Evolutionary conservation across 2,888 invertebrate species (phyloP).

Genomic region (Nudaria mundana): DNA sequence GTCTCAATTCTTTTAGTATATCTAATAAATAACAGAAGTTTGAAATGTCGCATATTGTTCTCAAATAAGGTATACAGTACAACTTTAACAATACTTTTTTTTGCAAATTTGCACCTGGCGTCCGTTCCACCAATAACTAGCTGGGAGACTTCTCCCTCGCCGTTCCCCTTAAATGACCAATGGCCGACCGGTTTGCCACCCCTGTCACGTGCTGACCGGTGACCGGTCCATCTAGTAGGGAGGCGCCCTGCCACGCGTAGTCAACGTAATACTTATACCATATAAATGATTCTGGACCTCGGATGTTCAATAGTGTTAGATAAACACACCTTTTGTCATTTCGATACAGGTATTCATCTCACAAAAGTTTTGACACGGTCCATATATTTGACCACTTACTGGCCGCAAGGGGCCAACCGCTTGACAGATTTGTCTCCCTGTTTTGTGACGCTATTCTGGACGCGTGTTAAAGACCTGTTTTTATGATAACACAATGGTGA

Average conservation of each 20-base stretch:
- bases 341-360: conserved; percentile 58
- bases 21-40: no score
- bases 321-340: conserved; percentile 64
- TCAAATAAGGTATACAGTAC: no score
- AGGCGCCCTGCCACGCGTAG: conserved; percentile 39
- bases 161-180: conserved; percentile 61
- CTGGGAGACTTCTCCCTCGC: conserved; percentile 19
- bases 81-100: no score
- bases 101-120: conserved; percentile 58
- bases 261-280: conserved; percentile 46
- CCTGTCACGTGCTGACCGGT: conserved; percentile 58
- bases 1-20: no score
- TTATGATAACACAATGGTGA: conserved; percentile 45
- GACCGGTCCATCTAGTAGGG: conserved; percentile 44
- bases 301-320: conserved; percentile 66
- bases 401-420: conserved; percentile 50
- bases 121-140: conserved; percentile 49
- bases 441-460: conserved; percentile 51
- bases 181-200: conserved; percentile 63
- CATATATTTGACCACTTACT: conserved; percentile 69
- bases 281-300: conserved; percentile 69
- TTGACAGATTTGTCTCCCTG: conserved; percentile 69
- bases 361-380: conserved; percentile 70
- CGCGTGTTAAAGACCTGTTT: conserved; percentile 64
- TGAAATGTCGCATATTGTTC: no score